Evolutionary conservation across 2,888 invertebrate genomes (phyloP), one percentile per base, ranked within the genome.

Genomic region (Pachliopta kotzebuea): DNA sequence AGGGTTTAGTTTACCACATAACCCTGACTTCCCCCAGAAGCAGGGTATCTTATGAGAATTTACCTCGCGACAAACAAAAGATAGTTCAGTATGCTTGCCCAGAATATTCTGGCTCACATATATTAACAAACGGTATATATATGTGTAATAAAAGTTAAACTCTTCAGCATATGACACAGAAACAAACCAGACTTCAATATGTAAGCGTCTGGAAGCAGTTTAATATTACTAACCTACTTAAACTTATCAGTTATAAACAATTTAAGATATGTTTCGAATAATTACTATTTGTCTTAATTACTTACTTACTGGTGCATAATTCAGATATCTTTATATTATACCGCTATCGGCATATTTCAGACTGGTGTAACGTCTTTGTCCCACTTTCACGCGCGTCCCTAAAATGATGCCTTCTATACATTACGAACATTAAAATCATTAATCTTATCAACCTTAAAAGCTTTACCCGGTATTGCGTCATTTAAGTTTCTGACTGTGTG

Each of bases 391-490:
- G 50, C 2, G 21, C 14, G 29, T 55, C 45, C 56, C 60, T 65
- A 56, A 63, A 60, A 56, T 53, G 56, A 60, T 60, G 52, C 52
- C 24, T n/a, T 56, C 42, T 60, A 50, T 56, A 59, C 55, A 53
- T 61, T 61, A 57, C 21, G 11, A 21, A 54, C 65, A 65, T 57
- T 57, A 61, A 65, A 61, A 61, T 56, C 60, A 65, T 65, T 49
- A 64, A 60, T 57, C 65, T 65, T 65, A 65, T 65, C 65, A 65
- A 53, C 42, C 57, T 65, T 65, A 65, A 65, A 65, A 60, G 65
- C 61, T 65, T 61, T 42, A 49, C 56, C 2, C 24, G 53, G 65
- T 20, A 52, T 65, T 65, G 52, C 57, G 52, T 60, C 53, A 65
- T 65, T 50, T 21, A 57, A 49, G 37, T 58, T 61, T 45, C 65